Evolutionary conservation across 2,888 invertebrate genomes (phyloP).

Genomic region (Ormyrus labotus): DNA sequence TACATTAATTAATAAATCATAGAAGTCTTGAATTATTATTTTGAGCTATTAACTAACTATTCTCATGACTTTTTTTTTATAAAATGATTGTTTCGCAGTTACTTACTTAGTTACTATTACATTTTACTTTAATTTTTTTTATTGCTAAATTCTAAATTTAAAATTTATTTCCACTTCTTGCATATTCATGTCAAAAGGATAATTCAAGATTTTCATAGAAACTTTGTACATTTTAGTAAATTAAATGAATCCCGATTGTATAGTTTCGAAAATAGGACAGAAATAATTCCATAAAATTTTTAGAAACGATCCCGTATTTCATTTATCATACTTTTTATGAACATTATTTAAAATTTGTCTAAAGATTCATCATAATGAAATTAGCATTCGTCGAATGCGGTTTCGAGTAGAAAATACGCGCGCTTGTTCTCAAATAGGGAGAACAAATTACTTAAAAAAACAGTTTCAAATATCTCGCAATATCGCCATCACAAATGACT

Average conservation of each 20-base stretch:
- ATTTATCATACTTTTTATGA: slow-evolving; percentile 21
- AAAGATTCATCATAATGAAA: slow-evolving; percentile 9
- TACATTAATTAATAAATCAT: slow-evolving; percentile 19
- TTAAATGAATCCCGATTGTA: slow-evolving; percentile 21
- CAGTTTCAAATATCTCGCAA: slow-evolving; percentile 27
- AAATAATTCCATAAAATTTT: not conserved
- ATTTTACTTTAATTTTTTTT: slow-evolving; percentile 7
- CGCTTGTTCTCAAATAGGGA: slow-evolving; percentile 26
- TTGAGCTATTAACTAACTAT: not conserved
- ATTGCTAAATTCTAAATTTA: not conserved
- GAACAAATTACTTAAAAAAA: slow-evolving; percentile 38
- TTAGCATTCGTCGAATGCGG: slow-evolving; percentile 46
- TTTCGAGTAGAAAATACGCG: slow-evolving; percentile 32
- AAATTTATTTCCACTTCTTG: not conserved
- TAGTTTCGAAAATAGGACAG: slow-evolving; percentile 11
- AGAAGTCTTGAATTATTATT: slow-evolving; percentile 41
- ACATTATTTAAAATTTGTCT: slow-evolving; percentile 13
- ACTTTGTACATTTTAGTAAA: slow-evolving; percentile 25
- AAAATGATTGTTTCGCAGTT: not conserved
- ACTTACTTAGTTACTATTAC: not conserved
- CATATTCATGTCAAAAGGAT: not conserved
- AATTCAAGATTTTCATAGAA: slow-evolving; percentile 24
- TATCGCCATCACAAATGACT: slow-evolving; percentile 47
- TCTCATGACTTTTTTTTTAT: not conserved
- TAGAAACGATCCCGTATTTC: slow-evolving; percentile 21